phyloP scores from a whole-genome alignment of 2,888 invertebrate species.

The Gandaritis pyraliata region DNA sequence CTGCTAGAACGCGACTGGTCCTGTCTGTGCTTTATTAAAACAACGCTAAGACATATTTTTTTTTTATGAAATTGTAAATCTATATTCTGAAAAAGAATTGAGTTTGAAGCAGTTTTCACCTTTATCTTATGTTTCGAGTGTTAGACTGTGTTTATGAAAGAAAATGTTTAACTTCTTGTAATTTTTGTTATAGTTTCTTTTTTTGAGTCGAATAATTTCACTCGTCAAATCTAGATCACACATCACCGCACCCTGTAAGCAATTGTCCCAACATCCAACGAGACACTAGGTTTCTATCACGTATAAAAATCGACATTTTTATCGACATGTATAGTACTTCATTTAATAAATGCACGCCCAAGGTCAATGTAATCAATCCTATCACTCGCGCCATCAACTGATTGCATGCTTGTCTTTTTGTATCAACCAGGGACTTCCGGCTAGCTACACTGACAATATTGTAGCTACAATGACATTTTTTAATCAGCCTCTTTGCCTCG shows the following conservation, averaged over 20 bases:
- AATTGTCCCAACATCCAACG: too few relatives aligned
- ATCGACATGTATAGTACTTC: too few relatives aligned
- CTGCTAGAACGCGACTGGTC: conserved; percentile 52
- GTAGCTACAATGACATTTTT: conserved; percentile 73
- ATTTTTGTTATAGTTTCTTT: too few relatives aligned
- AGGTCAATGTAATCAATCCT: not conserved
- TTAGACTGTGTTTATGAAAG: too few relatives aligned
- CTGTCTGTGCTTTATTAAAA: conserved; percentile 52
- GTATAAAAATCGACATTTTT: too few relatives aligned
- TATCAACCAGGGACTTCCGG: conserved; percentile 42
- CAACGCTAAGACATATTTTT: conserved; percentile 24
- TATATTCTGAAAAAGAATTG: conserved; percentile 19
- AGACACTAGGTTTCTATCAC: too few relatives aligned
- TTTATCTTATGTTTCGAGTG: not conserved
- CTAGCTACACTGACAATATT: conserved; percentile 46
- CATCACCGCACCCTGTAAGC: too few relatives aligned
- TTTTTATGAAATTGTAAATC: conserved; percentile 30
- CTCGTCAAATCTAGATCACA: too few relatives aligned
- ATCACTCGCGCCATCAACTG: not conserved
- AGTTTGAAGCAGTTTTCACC: not conserved
- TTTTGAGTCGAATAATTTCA: too few relatives aligned
- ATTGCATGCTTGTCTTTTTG: not conserved
- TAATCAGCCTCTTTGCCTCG: conserved; percentile 75
- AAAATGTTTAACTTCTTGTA: too few relatives aligned
- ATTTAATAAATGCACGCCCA: not conserved